A percentile compares a stretch with the other conserved stretches of the same genome.
Conservation (phyloP, 2,888 invertebrate genomes). For the Brenthis hecate region DNA sequence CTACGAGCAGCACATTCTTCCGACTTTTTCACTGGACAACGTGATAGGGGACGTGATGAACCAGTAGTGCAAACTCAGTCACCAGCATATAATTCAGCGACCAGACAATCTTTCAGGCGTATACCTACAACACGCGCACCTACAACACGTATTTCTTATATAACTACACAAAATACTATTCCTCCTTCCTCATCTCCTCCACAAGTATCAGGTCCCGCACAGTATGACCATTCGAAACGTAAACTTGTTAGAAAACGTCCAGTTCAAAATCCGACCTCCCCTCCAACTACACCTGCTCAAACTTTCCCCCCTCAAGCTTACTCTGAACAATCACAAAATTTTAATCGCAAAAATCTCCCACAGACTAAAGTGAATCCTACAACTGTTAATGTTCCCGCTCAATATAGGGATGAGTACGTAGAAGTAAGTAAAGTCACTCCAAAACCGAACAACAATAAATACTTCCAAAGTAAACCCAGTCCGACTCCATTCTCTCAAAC, state of each 20-base stretch:
- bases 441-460: conserved; percentile 56
- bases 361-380: conserved; percentile 52
- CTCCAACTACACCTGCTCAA: conserved; percentile 56
- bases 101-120: conserved; percentile 63
- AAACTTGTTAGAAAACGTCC: conserved; percentile 73
- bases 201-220: conserved; percentile 48
- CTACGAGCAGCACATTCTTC: conserved; percentile 88
- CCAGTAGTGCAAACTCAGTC: conserved; percentile 43
- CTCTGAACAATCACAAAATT: conserved; percentile 53
- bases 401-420: conserved; percentile 73
- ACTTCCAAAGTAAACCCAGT: conserved; percentile 56
- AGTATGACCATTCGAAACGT: conserved; percentile 63
- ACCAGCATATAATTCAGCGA: conserved; percentile 46
- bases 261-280: conserved; percentile 56
- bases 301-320: conserved; percentile 51
- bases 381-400: conserved; percentile 61
- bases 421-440: conserved; percentile 74
- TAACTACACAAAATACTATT: conserved; percentile 53
- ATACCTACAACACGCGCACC: conserved; percentile 73
- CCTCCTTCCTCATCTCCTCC: conserved; percentile 46
- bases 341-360: conserved; percentile 49
- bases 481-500: conserved; percentile 59
- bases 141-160: conserved; percentile 65
- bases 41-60: conserved; percentile 75
- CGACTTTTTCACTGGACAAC: conserved; percentile 86